phyloP scores from a whole-genome alignment of 2,888 invertebrate species.

The Iselma pallidipennis region DNA sequence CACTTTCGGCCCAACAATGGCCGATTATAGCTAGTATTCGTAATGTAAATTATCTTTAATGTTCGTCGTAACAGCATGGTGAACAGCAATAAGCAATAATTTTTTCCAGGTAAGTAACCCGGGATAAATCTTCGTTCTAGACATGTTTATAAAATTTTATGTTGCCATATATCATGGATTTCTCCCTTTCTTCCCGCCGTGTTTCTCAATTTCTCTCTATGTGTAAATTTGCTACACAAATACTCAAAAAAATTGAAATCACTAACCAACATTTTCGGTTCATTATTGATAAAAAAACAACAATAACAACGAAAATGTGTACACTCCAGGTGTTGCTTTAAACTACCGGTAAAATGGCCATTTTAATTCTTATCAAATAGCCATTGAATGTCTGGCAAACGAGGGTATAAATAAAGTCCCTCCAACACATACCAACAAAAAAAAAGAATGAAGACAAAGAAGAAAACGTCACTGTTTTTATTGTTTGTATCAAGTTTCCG shows the following conservation, averaged over 20 bases:
- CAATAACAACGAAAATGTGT: neutral
- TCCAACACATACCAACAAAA: neutral
- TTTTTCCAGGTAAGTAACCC: constrained; percentile 38
- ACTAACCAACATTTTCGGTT: neutral
- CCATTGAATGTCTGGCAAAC: constrained; percentile 9
- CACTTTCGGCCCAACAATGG: constrained; percentile 41
- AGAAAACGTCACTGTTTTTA: constrained; percentile 35
- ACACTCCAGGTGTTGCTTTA: neutral
- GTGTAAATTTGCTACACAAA: neutral
- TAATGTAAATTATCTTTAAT: constrained; percentile 55
- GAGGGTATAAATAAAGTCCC: constrained; percentile 8
- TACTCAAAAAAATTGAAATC: neutral
- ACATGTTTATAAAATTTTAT: constrained; percentile 19
- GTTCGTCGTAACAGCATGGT: constrained; percentile 44
- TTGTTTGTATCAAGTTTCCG: constrained; percentile 47
- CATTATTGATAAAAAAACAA: no score
- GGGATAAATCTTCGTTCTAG: constrained; percentile 20
- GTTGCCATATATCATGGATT: neutral
- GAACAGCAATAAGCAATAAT: constrained; percentile 43
- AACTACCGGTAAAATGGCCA: neutral
- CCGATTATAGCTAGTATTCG: constrained; percentile 49
- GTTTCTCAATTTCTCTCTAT: no score
- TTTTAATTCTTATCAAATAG: constrained; percentile 14
- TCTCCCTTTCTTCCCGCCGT: neutral
- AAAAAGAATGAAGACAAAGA: constrained; percentile 7